Evolutionary conservation across 2,113 vertebrate species (phyloP), one percentile per base, ranked within the genome.

Genomic region (Colossoma macropomum): DNA sequence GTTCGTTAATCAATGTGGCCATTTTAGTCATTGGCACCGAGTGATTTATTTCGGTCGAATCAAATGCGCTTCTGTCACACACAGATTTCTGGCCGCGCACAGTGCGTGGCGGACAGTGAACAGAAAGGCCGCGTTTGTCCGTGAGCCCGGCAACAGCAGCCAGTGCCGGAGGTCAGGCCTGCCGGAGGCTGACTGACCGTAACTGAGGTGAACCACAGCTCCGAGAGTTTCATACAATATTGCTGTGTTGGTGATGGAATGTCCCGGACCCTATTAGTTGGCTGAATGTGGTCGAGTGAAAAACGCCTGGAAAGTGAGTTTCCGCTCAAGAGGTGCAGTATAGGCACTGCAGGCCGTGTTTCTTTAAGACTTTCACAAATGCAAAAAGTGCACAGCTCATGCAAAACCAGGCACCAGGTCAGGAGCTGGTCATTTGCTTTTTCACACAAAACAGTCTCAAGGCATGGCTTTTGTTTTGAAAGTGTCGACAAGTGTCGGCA

Each of bases 11-110:
- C 78, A 81, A 56, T 70, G 71, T 69, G 32, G 77, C 81, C 65
- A 84, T 86, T 81, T 86, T 82, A 81, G 72, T 85, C 83, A 54
- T 79, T 68, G 81, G 59, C 81, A 77, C 72, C 54, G 72, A 87
- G 84, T 85, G 84, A 82, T 87, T 87, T 82, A 87, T 87, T 84
- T 84, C 56, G 16, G 52, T 34, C 11, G 66, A 81, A 82, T 87
- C 62, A 81, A 88, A 84, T 15, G 30, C 76, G 70, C 82, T 79
- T 75, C 78, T 81, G 81, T 86, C 66, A 23, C 69, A 52, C 66
- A n/a, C 15, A 77, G 78, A 86, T 79, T 74, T 79, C 27, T 75
- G 71, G 48, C 81, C 59, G 75, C 45, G 75, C 32, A 23, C 23
- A 25, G 25, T 28, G 73, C 74, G 72, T 54, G 32, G n/a, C 38